Evolutionary conservation across 2,888 invertebrate species (phyloP), one percentile per base, ranked within the genome.

Genomic region (Sylvicola cinctus): DNA sequence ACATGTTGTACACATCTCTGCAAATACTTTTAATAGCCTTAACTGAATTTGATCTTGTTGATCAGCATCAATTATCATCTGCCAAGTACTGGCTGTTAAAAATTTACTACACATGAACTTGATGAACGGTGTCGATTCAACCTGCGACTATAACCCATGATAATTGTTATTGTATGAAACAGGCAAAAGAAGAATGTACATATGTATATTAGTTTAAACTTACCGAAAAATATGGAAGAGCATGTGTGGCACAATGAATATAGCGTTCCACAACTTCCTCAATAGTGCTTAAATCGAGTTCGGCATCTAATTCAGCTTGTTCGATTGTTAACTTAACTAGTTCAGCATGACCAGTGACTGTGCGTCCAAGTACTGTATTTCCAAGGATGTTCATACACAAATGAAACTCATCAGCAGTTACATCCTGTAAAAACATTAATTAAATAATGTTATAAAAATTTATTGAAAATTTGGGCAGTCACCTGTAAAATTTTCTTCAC

Each of bases 361-460:
- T 80, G 43, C 76, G 76, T 32, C 84, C 79, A 31, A 83, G 64
- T 52, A 77, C 74, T 8, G 91, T 77, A 58, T 74, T 70, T 17
- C 76, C 73, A 44, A 95, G 61, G 43, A 90, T 68, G 31, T 76
- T 76, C 78, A 95, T 84, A 38, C 93, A 72, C 40, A 74, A 68
- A 45, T 84, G 75, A 60, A 93, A 91, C 60, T 95, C 93, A 44
- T 85, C 84, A 23, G 85, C 84, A 11, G 79, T 83, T 17, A 87
- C 80, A 64, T 87, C 85, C 74, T 84, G 49, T n/a, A 50, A 44
- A n/a, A n/a, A n/a, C n/a, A n/a, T n/a, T n/a, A n/a, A n/a, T n/a
- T n/a, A n/a, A n/a, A n/a, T n/a, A n/a, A n/a, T n/a, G n/a, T n/a
- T n/a, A n/a, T n/a, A n/a, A n/a, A n/a, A n/a, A n/a, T n/a, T n/a